Percentiles rank a stretch among this genome's conserved stretches.
Evolutionary conservation across 92 coral and sea anemone genomes (phyloP).

Genomic region (Virgularia gustaviana): DNA sequence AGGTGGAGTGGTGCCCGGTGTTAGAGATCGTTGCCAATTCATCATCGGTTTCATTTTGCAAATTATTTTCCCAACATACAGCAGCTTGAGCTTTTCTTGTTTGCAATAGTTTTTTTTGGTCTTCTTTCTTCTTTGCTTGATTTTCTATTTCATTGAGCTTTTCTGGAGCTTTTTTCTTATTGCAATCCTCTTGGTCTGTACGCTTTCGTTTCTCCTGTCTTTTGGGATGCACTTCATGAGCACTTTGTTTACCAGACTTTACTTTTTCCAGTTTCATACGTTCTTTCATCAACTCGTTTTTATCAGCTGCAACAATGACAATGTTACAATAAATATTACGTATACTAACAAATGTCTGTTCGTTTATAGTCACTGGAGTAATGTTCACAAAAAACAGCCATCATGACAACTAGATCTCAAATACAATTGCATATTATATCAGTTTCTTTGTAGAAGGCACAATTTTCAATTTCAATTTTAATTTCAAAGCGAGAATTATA

Average conservation of each 20-base stretch:
- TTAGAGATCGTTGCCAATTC: no score
- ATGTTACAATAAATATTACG: not conserved
- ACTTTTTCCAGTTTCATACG: conserved; percentile 33
- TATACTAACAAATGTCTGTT: not conserved
- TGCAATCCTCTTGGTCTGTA: not conserved
- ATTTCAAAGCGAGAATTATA: no score
- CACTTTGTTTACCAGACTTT: not conserved
- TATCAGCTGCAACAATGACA: conserved; percentile 39
- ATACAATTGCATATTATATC: no score
- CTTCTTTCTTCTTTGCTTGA: conserved; percentile 23
- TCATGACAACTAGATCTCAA: no score
- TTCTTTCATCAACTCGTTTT: conserved; percentile 44
- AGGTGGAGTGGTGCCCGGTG: no score
- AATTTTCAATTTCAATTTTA: no score
- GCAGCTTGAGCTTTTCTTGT: conserved; percentile 36
- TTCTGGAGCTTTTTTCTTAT: conserved; percentile 14
- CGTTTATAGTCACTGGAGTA: no score
- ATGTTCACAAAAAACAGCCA: no score
- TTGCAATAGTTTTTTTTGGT: conserved; percentile 2
- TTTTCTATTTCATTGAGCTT: not conserved
- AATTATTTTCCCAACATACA: conserved; percentile 10
- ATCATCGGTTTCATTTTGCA: no score
- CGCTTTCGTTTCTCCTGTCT: conserved; percentile 26
- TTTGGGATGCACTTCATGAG: not conserved
- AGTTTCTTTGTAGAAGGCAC: no score